These are phyloP conservation scores for Ditylenchus weischeri DNA, from an alignment of 2,888 invertebrate genomes.

Conservation along the genomic window DNA sequence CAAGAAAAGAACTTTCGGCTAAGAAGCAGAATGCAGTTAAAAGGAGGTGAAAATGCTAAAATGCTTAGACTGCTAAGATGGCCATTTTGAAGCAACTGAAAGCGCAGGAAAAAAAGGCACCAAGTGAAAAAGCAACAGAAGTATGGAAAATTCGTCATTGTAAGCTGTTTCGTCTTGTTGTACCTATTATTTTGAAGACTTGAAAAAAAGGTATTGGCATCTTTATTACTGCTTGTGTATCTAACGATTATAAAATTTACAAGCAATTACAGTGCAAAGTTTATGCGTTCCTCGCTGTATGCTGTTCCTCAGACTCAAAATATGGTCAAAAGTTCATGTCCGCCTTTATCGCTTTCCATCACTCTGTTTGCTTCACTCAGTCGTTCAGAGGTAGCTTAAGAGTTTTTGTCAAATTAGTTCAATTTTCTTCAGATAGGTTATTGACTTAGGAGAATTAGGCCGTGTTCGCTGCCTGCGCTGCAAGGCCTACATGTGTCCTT, in stretches of 20 bases:
- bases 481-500: constrained; percentile 98
- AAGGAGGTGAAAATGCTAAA: too few species aligned
- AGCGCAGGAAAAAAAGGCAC: too few species aligned
- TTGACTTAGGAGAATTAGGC: constrained; percentile 86
- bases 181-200: too few species aligned
- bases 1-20: too few species aligned
- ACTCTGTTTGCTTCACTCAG: constrained; percentile 80
- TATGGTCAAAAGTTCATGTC: constrained; percentile 81
- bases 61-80: too few species aligned
- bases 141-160: too few species aligned
- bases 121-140: too few species aligned
- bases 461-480: constrained; percentile 93
- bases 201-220: constrained; percentile 78
- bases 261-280: constrained; percentile 63
- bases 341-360: constrained; percentile 87
- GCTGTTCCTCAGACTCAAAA: constrained; percentile 89
- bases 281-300: too few species aligned
- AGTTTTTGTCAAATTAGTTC: background rate
- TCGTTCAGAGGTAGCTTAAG: constrained; percentile 59
- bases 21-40: too few species aligned
- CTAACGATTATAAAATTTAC: constrained; percentile 17
- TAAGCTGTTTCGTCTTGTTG: too few species aligned
- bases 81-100: too few species aligned
- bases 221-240: background rate
- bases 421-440: constrained; percentile 66